Base-by-base conservation (phyloP, 2,797 vertebrate genomes). In the Cirrhinus mrigala region DNA sequence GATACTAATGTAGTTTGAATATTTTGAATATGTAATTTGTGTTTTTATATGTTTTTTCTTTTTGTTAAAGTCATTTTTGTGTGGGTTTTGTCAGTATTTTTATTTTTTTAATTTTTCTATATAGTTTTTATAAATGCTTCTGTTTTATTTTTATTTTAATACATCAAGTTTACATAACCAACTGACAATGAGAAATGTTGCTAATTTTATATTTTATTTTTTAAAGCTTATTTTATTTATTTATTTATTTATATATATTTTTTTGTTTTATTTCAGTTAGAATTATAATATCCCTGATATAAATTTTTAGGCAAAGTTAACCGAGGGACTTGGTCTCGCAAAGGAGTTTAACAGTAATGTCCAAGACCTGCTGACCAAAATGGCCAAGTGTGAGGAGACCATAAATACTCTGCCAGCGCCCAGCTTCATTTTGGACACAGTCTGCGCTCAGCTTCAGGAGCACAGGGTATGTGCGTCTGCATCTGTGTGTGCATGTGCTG, bases 321-420 rank as follows among this genome's bases (percentile, higher is more conserved):
- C 92, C 9, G 96, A 97, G 89, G 96, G 96, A 44, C 89, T 97
- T 91, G 92, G 91, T 46, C 90, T 96, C 89, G 94, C 94, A 58
- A 96, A 96, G 22, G 96, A 97, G 88, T 97, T 97, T 88, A 96
- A 97, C 68, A 94, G 94, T 89, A 96, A 90, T 0, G 86, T 96
- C 11, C 97, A 97, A 92, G 97, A 97, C 48, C 93, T 98, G 86
- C 93, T 97, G 85, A 93, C 85, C 50, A 96, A 95, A 93, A 95
- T 97, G 94, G 92, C 87, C 44, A 95, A 92, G 0, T 95, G 94
- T n/a, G 96, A 97, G 85, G 95, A 96, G 87, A 90, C 91, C 3
- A 92, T 97, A 0, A 90, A 86, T 8, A 84, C 89, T 48, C 93
- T 96, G 0, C 86, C 91, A 3, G 91, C 93, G 0, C 96, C 97